A percentile compares a stretch with the other conserved stretches of the same genome.
Conservation (phyloP, 2,113 vertebrate species). For the Larimichthys crocea region DNA sequence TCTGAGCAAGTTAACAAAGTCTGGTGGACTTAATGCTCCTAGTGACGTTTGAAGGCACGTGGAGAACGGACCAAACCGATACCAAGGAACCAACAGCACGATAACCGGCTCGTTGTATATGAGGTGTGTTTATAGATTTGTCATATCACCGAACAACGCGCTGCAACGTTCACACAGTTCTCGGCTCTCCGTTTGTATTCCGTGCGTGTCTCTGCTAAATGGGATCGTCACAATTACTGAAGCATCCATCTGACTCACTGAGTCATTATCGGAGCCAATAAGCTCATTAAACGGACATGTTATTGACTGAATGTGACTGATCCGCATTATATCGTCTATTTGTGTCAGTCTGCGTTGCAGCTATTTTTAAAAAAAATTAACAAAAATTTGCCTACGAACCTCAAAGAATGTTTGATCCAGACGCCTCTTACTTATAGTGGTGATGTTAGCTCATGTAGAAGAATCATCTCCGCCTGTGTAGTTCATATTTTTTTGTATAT, state of each 20-base stretch:
- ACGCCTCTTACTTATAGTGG: background rate
- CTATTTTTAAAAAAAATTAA: background rate
- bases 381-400: too few relatives aligned
- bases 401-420: background rate
- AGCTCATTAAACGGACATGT: background rate
- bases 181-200: background rate
- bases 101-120: background rate
- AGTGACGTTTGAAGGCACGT: too few relatives aligned
- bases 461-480: too few relatives aligned
- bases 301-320: background rate
- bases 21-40: too few relatives aligned
- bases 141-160: too few relatives aligned
- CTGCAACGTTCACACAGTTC: background rate
- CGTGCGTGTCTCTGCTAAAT: background rate
- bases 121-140: background rate
- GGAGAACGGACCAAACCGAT: too few relatives aligned
- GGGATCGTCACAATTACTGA: background rate
- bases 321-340: background rate
- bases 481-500: background rate
- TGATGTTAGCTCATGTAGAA: background rate
- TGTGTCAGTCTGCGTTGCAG: background rate
- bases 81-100: background rate
- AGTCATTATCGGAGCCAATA: background rate
- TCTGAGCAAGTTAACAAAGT: too few relatives aligned
- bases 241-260: background rate